Base-by-base conservation (phyloP, 2,113 vertebrate species). In the Pterocles orientalis region DNA sequence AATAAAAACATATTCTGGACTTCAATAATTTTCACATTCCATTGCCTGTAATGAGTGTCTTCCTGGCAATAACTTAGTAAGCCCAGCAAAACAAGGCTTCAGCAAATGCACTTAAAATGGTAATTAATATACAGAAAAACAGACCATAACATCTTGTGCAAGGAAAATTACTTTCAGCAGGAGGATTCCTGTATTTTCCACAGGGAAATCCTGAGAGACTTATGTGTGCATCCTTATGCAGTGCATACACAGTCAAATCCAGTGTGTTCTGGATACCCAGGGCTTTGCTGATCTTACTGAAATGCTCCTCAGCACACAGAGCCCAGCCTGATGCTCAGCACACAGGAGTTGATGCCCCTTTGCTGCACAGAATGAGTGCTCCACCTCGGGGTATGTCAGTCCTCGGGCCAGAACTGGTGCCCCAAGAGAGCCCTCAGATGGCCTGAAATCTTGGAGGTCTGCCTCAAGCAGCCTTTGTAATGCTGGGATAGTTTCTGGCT, bases 341-440 rank as follows among this genome's bases (percentile, higher is more conserved):
- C 18, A 6, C 12, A 28, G 76, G 26, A 57, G 17, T 25, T 11
- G 10, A 17, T 25, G 39, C 51, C 26, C 34, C n/a, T 75, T 33
- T 6, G 2, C 56, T 58, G n/a, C 36, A 24, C 39, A 48, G 69
- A 25, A 20, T 0, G 0, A 0, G 0, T 10, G 4, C 16, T 41
- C 33, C 56, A 66, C 6, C 39, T 80, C 0, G 0, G 26, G 12
- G 11, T 48, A 28, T 51, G 28, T 15, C 56, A 19, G 33, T 11
- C 48, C 43, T 58, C 5, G 2, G 39, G 14, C 12, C 61, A 91
- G 47, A 93, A 28, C n/a, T 2, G 3, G 33, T 33, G n/a, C n/a
- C 47, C 45, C 50, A 86, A 15, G 5, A 1, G 6, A 86, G 41
- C 13, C 45, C 34, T 81, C 64, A 41, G 39, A 12, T 53, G 21